Evolutionary conservation across 2,888 invertebrate species (phyloP), one percentile per base, ranked within the genome.

Genomic region (Andrena fulva): DNA sequence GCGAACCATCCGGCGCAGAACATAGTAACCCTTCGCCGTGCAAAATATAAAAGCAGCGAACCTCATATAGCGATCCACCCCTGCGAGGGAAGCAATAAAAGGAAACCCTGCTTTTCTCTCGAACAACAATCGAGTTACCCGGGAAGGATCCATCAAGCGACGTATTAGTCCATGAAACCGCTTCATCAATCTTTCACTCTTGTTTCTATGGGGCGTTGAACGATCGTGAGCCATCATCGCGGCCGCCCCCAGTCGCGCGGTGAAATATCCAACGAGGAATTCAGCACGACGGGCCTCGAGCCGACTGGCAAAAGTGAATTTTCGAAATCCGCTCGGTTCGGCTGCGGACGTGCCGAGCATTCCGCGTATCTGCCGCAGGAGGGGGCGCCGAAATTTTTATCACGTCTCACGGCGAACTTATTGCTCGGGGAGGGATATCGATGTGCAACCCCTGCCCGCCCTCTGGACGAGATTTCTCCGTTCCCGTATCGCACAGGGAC

Each of bases 291-390:
- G 72, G 59, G 63, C 20, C n/a, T 60, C 64, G 72, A 52, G 59
- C 74, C 73, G 66, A 63, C 77, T 64, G 77, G 86, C 69, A 73
- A 82, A 86, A 87, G 86, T 87, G 87, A 87, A 87, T 87, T 87
- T 86, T 84, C 81, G 80, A 87, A 87, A 87, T 87, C 86, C 84
- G 87, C 83, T 81, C 75, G 77, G 71, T 77, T 74, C 75, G 82
- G 63, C 50, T 50, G 71, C 35, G 79, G 35, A 87, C 87, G 87
- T 87, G 87, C 70, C 77, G 59, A 64, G 86, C 77, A 87, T 87
- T 71, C 54, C 62, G 52, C 52, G 31, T 6, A 12, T n/a, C 31
- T 59, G 54, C 10, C 33, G 8, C 20, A 16, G 50, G 24, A 52
- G 42, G 54, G 42, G 35, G 27, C 29, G 54, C 66, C 77, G 85